Conservation (phyloP, 2,113 vertebrate species). For the Sclerurus mexicanus region DNA sequence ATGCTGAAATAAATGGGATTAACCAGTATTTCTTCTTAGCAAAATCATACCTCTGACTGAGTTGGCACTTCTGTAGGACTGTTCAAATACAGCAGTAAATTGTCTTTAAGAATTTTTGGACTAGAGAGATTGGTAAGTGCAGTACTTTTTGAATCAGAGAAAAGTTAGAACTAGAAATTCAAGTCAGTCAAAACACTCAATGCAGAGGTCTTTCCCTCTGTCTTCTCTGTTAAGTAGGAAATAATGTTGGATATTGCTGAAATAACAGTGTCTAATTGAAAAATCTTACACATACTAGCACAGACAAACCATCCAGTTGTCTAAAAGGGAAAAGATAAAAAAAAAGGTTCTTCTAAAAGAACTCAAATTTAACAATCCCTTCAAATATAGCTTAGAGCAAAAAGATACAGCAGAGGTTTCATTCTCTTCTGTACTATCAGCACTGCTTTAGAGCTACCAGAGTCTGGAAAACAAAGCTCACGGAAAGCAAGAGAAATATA, state of each 20-base stretch:
- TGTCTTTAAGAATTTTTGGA: not conserved
- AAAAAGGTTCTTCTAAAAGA: not conserved
- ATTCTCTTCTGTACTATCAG: not conserved
- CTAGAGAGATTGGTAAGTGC: not conserved
- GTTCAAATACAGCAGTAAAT: slow-evolving; percentile 19
- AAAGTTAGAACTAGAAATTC: not conserved
- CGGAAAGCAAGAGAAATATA: not conserved
- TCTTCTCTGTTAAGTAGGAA: not conserved
- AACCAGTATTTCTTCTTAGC: not conserved
- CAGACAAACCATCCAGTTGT: not conserved
- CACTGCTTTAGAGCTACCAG: not conserved
- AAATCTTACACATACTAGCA: not conserved
- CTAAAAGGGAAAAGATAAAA: not conserved
- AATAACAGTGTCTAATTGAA: not conserved
- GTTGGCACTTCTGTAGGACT: not conserved
- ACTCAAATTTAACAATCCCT: not conserved
- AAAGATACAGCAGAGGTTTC: not conserved
- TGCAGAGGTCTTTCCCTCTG: not conserved
- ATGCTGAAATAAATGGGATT: slow-evolving; percentile 28
- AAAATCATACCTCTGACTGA: slow-evolving; percentile 2
- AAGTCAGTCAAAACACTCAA: not conserved
- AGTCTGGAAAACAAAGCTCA: not conserved
- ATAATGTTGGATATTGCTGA: not conserved
- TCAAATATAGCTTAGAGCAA: not conserved
- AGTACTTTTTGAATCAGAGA: not conserved